These are phyloP conservation scores for Psittacula echo DNA, from an alignment of 2,797 vertebrate species.

Conservation along the genomic window DNA sequence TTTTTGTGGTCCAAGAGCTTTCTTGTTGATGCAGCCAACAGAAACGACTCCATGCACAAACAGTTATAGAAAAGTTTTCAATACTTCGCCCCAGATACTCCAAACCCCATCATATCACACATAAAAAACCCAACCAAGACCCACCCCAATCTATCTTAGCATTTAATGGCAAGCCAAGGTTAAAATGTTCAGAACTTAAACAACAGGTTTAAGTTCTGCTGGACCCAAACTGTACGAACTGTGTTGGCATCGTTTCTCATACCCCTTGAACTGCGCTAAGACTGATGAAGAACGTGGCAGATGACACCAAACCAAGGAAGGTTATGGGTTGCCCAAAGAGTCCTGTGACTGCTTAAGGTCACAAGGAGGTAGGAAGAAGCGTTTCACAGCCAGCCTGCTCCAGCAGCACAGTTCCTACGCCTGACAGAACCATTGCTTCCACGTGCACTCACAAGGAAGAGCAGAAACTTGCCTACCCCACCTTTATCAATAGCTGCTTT, in stretches of 20 bases:
- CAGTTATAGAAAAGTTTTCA: not conserved
- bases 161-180: not conserved
- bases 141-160: not conserved
- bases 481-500: not conserved
- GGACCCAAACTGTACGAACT: not conserved
- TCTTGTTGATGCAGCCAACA: constrained; percentile 19
- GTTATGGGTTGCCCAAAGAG: not conserved
- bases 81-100: not conserved
- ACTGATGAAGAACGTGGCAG: not conserved
- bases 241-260: accelerated
- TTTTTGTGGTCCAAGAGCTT: constrained; percentile 62
- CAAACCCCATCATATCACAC: not conserved
- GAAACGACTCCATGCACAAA: not conserved
- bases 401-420: not conserved
- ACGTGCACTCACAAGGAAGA: not conserved
- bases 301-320: not conserved
- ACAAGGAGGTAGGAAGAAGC: not conserved
- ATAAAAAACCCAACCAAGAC: not conserved
- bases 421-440: not conserved
- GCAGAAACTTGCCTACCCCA: not conserved
- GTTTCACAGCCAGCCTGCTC: not conserved
- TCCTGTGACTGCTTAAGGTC: not conserved
- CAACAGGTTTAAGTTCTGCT: not conserved
- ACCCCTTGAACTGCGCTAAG: no score
- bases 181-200: no score